Evolutionary conservation across 2,888 invertebrate genomes (phyloP).

Genomic region (Lasioglossum calceatum): DNA sequence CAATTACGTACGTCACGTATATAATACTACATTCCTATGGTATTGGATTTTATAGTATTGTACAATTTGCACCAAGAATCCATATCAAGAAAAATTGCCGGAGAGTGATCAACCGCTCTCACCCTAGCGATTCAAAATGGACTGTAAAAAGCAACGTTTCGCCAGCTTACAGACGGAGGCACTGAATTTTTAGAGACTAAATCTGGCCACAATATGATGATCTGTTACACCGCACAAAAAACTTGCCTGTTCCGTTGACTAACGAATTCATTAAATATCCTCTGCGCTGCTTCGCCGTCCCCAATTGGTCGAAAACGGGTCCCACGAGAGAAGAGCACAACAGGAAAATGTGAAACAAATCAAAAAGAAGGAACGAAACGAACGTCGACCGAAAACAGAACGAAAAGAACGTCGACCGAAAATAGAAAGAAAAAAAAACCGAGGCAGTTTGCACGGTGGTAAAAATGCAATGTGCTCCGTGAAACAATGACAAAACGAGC

Average conservation of each 20-base stretch:
- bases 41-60: background rate
- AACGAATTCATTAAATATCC: constrained; percentile 64
- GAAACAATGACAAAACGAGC: background rate
- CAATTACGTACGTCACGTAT: background rate
- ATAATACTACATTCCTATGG: background rate
- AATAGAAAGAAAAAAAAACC: background rate
- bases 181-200: background rate
- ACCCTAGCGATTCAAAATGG: background rate
- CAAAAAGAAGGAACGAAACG: background rate
- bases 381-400: background rate
- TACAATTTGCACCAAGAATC: too few relatives aligned
- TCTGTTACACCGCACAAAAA: background rate
- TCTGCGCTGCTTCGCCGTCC: background rate
- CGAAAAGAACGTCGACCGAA: background rate
- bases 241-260: constrained; percentile 63
- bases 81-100: background rate
- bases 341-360: background rate
- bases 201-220: background rate
- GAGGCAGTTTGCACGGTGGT: background rate
- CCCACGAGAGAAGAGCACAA: constrained; percentile 6
- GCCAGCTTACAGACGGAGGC: background rate
- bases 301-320: constrained; percentile 1
- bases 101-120: background rate
- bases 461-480: constrained; percentile 8
- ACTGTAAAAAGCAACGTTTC: background rate